Base-by-base conservation (phyloP, 2,113 vertebrate genomes). In the Cnemophilus loriae region DNA sequence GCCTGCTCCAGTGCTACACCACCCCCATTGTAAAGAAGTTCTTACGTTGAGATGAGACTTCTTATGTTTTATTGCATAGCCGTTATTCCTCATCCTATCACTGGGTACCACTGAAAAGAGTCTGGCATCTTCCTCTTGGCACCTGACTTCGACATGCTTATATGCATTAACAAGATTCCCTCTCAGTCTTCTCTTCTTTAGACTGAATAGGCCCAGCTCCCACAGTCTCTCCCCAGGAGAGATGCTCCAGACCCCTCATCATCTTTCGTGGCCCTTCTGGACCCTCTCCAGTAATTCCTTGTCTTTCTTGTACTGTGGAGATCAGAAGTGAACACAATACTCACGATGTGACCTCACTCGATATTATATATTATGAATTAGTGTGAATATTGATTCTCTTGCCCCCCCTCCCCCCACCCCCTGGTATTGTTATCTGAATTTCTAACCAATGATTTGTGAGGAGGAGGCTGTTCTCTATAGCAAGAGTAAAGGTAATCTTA, bases 351-450 rank as follows among this genome's bases (percentile, higher is more conserved):
- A 60, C 33, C 33, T 69, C 46, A 53, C 9, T 59, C 21, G 37
- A 19, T 37, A 14, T 41, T 9, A 4, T 50, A 23, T 71, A 76
- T 39, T 46, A 50, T 71, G 9, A 69, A 17, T 32, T 52, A 20
- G 16, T 90, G 8, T 33, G 70, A 35, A 32, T 35, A 63, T 49
- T 41, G 77, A 1, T 53, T 84, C 15, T 55, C 14, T 57, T 32
- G n/a, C n/a, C 11, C 21, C 20, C 5, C 28, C 7, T 16, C 6
- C 4, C 10, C 7, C 15, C 26, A 18, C 11, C 3, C 10, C 11
- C 24, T 7, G 2, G 2, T 59, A 19, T 44, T 49, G 3, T 71
- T 79, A 46, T 10, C 14, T 71, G 65, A 46, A 22, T 53, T 84
- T 75, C n/a, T 85, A 13, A 23, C 26, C 18, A 23, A 4, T 20